Evolutionary conservation across 2,113 vertebrate species (phyloP), one percentile per base, ranked within the genome.

Genomic region (Trachemys scripta): DNA sequence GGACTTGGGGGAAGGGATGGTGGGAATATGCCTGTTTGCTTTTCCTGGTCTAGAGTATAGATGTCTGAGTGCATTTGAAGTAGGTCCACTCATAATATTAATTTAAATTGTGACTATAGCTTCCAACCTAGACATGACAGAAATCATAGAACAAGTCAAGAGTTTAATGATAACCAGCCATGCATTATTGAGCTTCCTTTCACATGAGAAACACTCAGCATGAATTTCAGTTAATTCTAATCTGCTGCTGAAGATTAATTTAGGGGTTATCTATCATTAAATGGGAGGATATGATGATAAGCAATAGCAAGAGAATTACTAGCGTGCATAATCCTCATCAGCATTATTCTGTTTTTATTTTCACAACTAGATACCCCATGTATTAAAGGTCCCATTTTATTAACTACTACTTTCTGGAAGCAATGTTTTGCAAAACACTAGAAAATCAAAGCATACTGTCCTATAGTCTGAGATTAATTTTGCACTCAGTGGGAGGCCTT

Each of bases 381-480:
- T 69, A 19, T 69, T 69, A 69, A 20, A 45, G 20, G 9, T 51
- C 10, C 62, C 81, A 3, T 25, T 89, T 87, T 13, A 6, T 93
- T 94, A 92, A 91, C 59, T 59, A 59, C 50, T 2, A 69, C 38
- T 51, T 75, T 65, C 65, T 93, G 94, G 84, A 88, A 96, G 72
- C 79, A 95, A 1, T 84, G 57, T 90, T 95, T 96, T 87, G 27
- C 7, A 62, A 88, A 95, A 88, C 42, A 54, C 22, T 84, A 45
- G 65, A 75, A 85, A 90, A 85, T 96, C 51, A 14, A 65, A 57
- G 88, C 89, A 54, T 72, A 91, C 42, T 96, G 94, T 93, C 90
- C 89, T 96, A 85, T 89, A 82, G 80, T 45, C 84, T 72, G 86
- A 94, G 84, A 89, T 93, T 96, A 94, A 90, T 94, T 94, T 96